phyloP scores from a whole-genome alignment of 1,140 invertebrate genomes.

The Periplaneta americana region DNA sequence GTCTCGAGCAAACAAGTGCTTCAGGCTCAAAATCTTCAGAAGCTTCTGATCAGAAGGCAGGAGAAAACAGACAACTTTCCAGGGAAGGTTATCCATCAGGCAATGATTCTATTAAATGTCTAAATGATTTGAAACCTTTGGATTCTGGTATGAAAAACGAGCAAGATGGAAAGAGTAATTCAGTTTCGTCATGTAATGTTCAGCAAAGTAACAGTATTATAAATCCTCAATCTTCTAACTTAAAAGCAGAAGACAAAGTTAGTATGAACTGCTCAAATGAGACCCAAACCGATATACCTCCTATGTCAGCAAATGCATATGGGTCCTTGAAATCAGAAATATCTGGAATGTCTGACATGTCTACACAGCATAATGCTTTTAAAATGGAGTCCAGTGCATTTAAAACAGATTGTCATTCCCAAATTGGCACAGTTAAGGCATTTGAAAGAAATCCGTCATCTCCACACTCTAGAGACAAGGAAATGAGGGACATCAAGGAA shows the following conservation, averaged over 20 bases:
- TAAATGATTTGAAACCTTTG: neutral
- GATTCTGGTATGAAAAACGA: neutral
- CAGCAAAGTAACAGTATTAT: neutral
- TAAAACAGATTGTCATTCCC: neutral
- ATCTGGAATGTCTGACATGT: neutral
- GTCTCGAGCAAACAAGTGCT: neutral
- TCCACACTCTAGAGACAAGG: neutral
- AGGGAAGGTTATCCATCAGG: neutral
- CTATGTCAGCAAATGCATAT: neutral
- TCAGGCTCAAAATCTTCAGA: neutral
- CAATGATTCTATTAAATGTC: neutral
- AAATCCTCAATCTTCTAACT: neutral
- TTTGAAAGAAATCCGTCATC: neutral
- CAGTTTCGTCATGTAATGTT: neutral
- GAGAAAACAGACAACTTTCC: neutral
- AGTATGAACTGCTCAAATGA: neutral
- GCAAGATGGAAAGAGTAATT: neutral
- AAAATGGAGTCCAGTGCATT: neutral
- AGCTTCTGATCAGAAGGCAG: neutral
- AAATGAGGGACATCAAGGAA: neutral
- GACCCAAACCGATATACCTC: neutral
- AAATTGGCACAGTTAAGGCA: neutral
- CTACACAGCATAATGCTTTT: neutral
- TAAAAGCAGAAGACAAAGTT: neutral
- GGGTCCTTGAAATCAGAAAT: neutral